These are phyloP conservation scores for crab-eating macaque (Macaca fascicularis) DNA, from an alignment of 2,113 vertebrate species.

Conservation along the genomic window DNA sequence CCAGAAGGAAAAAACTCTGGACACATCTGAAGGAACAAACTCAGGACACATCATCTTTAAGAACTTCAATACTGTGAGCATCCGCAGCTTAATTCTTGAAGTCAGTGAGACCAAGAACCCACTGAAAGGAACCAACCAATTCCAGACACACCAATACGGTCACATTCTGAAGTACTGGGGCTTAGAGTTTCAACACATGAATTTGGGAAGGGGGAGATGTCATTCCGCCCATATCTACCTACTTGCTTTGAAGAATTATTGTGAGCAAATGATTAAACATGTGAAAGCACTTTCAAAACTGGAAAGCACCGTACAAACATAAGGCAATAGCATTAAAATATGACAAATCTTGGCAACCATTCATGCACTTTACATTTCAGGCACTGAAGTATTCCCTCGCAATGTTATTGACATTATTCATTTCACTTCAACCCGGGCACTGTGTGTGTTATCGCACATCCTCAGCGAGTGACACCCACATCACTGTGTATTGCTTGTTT, in stretches of 20 bases:
- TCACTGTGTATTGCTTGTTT: neutral
- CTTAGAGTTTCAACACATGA: neutral
- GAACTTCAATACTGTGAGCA: no score
- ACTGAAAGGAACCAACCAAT: no score
- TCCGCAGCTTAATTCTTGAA: no score
- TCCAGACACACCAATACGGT: neutral
- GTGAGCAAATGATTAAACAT: neutral
- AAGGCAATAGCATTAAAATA: no score
- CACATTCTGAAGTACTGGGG: neutral
- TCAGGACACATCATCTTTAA: no score
- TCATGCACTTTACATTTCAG: fast-evolving
- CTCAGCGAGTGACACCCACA: neutral
- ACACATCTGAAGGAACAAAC: no score
- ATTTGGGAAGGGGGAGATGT: neutral
- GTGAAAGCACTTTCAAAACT: neutral
- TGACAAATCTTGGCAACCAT: neutral
- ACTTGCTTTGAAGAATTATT: neutral
- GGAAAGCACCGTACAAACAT: neutral
- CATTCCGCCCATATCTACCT: neutral
- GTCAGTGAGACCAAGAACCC: no score
- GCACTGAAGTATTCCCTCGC: neutral
- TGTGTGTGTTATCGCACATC: neutral
- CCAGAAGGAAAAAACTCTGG: no score
- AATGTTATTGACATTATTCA: no score
- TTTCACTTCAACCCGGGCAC: neutral